Evolutionary conservation across 2,888 invertebrate genomes (phyloP).

Genomic region (Ennomos quercinarius): DNA sequence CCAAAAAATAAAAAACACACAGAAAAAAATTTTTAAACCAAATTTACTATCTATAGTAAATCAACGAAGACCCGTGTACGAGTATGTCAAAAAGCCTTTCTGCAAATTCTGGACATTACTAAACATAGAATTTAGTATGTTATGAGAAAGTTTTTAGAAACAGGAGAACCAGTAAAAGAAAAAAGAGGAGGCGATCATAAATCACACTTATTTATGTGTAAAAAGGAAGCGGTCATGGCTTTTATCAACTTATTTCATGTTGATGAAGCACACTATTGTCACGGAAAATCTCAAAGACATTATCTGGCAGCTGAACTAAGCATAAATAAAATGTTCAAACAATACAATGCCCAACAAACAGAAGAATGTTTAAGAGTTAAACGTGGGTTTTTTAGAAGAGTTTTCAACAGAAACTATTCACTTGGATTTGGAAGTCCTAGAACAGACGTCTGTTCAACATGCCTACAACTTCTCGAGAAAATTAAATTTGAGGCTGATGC

Average conservation of each 20-base stretch:
- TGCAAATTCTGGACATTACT: slow-evolving; percentile 16
- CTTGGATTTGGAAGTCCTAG: slow-evolving; percentile 34
- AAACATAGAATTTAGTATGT: slow-evolving; percentile 23
- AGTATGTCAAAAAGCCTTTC: not conserved
- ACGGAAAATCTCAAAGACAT: slow-evolving; percentile 30
- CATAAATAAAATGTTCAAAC: slow-evolving; percentile 36
- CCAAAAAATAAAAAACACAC: slow-evolving; percentile 18
- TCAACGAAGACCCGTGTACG: slow-evolving; percentile 17
- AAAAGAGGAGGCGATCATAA: slow-evolving; percentile 35
- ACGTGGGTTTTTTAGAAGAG: slow-evolving; percentile 24
- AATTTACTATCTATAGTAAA: slow-evolving; percentile 22
- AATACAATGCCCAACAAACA: slow-evolving; percentile 34
- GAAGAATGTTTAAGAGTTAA: slow-evolving; percentile 31
- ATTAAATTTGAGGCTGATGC: not conserved
- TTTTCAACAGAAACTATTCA: slow-evolving; percentile 32
- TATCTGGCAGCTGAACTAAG: slow-evolving; percentile 33
- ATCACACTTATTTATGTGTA: slow-evolving; percentile 24
- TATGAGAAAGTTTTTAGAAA: slow-evolving; percentile 17
- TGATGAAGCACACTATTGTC: slow-evolving; percentile 43
- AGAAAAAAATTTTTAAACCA: slow-evolving; percentile 23
- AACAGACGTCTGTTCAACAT: slow-evolving; percentile 17
- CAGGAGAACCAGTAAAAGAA: slow-evolving; percentile 26
- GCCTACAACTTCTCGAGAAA: not conserved
- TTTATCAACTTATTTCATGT: slow-evolving; percentile 39
- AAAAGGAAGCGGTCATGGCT: slow-evolving; percentile 32